Conservation (phyloP, 2,113 vertebrate species). For the Sander lucioperca region DNA sequence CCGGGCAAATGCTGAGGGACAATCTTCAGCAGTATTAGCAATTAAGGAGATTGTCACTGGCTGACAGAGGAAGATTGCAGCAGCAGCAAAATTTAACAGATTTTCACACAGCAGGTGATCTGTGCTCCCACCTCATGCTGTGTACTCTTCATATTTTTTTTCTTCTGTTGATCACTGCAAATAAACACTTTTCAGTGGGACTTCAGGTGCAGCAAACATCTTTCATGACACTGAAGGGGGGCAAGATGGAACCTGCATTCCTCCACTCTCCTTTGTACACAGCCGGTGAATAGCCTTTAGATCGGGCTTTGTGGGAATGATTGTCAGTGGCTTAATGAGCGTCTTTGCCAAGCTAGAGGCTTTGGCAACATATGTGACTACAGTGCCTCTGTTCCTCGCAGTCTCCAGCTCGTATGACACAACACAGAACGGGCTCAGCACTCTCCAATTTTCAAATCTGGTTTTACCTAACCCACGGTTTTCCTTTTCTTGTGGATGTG, state of each 20-base stretch:
- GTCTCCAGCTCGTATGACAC: slow-evolving; percentile 49
- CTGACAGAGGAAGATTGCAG: slow-evolving; percentile 65
- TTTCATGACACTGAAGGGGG: slow-evolving; percentile 29
- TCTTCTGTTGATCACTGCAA: slow-evolving; percentile 28
- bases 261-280: slow-evolving; percentile 76
- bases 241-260: slow-evolving; percentile 73
- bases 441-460: slow-evolving; percentile 24
- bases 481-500: slow-evolving; percentile 44
- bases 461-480: not conserved
- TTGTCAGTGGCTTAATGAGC: slow-evolving; percentile 88
- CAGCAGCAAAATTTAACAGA: slow-evolving; percentile 59
- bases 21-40: slow-evolving; percentile 64
- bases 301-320: slow-evolving; percentile 84
- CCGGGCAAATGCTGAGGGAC: slow-evolving; percentile 33
- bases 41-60: slow-evolving; percentile 71
- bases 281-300: slow-evolving; percentile 82
- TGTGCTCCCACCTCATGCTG: not conserved
- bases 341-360: slow-evolving; percentile 81
- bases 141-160: not conserved
- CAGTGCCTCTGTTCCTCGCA: slow-evolving; percentile 61
- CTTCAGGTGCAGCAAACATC: slow-evolving; percentile 67
- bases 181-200: slow-evolving; percentile 33
- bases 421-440: slow-evolving; percentile 21
- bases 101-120: slow-evolving; percentile 60
- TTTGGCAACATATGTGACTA: slow-evolving; percentile 84